Base-by-base conservation (phyloP, 2,797 vertebrate genomes). In the Thaleichthys pacificus region DNA sequence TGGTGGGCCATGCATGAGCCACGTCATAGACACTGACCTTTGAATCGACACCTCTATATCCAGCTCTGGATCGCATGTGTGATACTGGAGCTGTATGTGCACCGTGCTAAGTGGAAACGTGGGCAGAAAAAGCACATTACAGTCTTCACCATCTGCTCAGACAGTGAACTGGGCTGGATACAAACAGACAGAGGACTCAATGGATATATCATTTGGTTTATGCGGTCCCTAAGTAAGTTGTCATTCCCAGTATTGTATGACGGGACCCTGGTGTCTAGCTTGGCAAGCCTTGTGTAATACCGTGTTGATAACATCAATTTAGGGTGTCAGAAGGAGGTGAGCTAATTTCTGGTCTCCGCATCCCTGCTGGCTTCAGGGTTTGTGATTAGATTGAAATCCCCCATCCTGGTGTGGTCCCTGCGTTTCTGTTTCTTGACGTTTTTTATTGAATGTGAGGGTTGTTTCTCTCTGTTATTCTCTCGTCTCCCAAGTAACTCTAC, bases 131-230 rank as follows among this genome's bases (percentile, higher is more conserved):
- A 79, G 81, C n/a, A 1, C 12, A 73, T 74, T 77, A 32, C 62
- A 70, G 76, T 54, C 75, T 76, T 42, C 76, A 42, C 84, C 87
- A 86, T 87, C 87, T 88, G 89, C 77, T 76, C 61, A 56, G 12
- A 51, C 4, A 2, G 3, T 69, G 71, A 62, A 74, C 78, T 75
- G 82, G 86, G 66, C 70, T 86, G 85, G 84, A 90, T 86, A 68
- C 68, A 73, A 83, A 79, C 77, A 80, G 90, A 90, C 88, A 89
- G 82, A 84, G 71, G 79, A 86, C 82, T 77, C 58, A 80, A 81
- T 77, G 85, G 75, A 89, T 90, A 90, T 91, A 87, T 90, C 87
- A 89, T 89, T 85, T 78, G 72, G 81, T 90, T 89, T 86, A 88
- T 91, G 83, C 87, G 77, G 83, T 85, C 84, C 80, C 80, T 87